These are phyloP conservation scores for Sarcophaga subvicina DNA, from an alignment of 2,888 invertebrate genomes.

Conservation along the genomic window DNA sequence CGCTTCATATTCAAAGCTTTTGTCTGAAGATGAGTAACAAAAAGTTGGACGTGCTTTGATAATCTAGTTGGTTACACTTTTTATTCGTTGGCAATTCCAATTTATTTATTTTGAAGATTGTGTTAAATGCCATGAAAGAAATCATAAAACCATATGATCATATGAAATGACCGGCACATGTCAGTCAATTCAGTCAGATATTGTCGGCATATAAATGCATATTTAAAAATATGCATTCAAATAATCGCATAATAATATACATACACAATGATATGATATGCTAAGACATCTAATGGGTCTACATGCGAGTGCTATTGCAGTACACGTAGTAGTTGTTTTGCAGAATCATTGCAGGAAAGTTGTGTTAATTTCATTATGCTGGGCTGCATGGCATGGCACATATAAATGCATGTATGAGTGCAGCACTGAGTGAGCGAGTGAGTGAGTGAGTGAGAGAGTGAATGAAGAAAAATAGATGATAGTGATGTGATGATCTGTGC, in stretches of 20 bases:
- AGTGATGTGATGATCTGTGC: slow-evolving; percentile 45
- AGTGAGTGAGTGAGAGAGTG: slow-evolving; percentile 13
- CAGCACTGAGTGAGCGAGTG: neutral
- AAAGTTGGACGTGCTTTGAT: too few relatives aligned
- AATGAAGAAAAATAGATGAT: slow-evolving; percentile 21
- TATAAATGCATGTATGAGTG: neutral
- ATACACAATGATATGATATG: slow-evolving; percentile 12
- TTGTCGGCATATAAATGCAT: slow-evolving; percentile 40
- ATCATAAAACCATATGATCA: slow-evolving; percentile 43
- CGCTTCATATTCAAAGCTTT: too few relatives aligned
- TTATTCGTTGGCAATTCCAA: neutral
- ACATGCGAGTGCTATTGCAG: neutral
- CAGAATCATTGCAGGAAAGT: slow-evolving; percentile 31
- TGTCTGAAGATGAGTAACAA: too few relatives aligned
- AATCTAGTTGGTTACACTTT: slow-evolving; percentile 7
- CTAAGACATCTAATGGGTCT: neutral
- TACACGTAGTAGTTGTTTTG: slow-evolving; percentile 1
- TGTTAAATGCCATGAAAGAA: slow-evolving; percentile 50
- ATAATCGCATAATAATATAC: neutral
- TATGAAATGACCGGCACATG: slow-evolving; percentile 61
- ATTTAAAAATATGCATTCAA: slow-evolving; percentile 2
- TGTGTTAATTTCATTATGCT: slow-evolving; percentile 19
- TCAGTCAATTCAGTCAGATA: slow-evolving; percentile 62
- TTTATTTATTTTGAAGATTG: slow-evolving; percentile 21
- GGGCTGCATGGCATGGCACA: neutral